Percentiles rank a stretch among this genome's conserved stretches.
Evolutionary conservation across 1,140 invertebrate species (phyloP).

Genomic region (Brachionus angularis): DNA sequence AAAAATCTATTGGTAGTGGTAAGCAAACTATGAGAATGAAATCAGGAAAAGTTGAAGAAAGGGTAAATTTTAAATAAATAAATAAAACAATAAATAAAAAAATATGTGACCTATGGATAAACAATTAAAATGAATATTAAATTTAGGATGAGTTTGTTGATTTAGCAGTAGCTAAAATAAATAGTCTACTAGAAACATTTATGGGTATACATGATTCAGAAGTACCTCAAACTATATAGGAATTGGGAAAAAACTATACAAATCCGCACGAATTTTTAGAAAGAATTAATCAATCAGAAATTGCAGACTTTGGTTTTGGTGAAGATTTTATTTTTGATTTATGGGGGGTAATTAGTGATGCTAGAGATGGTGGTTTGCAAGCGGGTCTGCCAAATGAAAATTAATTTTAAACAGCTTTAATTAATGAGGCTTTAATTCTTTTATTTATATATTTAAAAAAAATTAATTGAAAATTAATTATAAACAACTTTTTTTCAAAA

Average conservation of each 20-base stretch:
- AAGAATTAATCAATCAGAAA: slow-evolving; percentile 81
- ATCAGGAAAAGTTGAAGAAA: slow-evolving; percentile 73
- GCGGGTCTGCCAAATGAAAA: too few species aligned
- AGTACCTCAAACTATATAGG: slow-evolving; percentile 81
- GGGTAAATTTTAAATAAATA: background rate
- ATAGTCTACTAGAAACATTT: slow-evolving; percentile 81
- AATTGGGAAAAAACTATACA: slow-evolving; percentile 71
- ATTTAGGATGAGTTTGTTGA: slow-evolving; percentile 52
- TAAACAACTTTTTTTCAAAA: too few species aligned
- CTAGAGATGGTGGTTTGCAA: slow-evolving; percentile 9
- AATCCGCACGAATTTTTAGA: slow-evolving; percentile 92
- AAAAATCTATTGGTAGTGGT: slow-evolving; percentile 70
- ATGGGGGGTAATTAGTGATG: slow-evolving; percentile 91
- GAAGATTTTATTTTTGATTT: slow-evolving; percentile 93
- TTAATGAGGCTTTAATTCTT: too few species aligned
- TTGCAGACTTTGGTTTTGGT: slow-evolving; percentile 89
- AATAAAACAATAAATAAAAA: too few species aligned
- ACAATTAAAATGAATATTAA: too few species aligned
- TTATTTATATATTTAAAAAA: too few species aligned
- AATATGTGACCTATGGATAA: too few species aligned
- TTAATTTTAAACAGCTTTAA: too few species aligned
- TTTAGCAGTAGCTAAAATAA: slow-evolving; percentile 64
- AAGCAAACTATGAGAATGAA: slow-evolving; percentile 87
- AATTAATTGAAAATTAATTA: too few species aligned
- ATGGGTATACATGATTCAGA: slow-evolving; percentile 86